Evolutionary conservation across 2,113 vertebrate species (phyloP).

Genomic region (Tonatia bakeri): DNA sequence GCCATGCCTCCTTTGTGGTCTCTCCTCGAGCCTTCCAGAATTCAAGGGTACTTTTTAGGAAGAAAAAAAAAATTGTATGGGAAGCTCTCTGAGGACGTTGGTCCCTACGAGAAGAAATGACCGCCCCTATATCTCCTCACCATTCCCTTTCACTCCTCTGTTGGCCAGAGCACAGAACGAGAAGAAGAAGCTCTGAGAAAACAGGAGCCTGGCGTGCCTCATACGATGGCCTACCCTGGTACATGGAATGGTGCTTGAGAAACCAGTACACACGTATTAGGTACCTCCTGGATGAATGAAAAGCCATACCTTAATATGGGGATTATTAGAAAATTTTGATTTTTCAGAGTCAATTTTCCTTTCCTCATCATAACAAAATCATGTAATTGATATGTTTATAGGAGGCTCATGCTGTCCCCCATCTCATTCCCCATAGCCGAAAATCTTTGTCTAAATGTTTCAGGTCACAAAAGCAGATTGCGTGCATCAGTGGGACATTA

Average conservation of each 20-base stretch:
- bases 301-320: neutral
- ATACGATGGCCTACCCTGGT: neutral
- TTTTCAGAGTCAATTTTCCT: neutral
- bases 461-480: constrained; percentile 19
- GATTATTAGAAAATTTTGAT: neutral
- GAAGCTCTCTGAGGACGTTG: neutral
- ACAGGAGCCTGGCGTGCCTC: neutral
- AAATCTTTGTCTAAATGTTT: neutral
- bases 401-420: neutral
- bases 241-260: neutral
- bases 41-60: neutral
- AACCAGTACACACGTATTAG: neutral
- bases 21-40: neutral
- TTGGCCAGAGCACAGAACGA: neutral
- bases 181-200: neutral
- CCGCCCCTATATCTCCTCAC: neutral
- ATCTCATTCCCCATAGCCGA: neutral
- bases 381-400: neutral
- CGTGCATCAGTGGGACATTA: neutral
- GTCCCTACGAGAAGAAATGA: neutral
- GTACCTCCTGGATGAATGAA: neutral
- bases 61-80: neutral
- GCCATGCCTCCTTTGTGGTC: neutral
- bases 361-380: neutral
- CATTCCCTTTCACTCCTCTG: neutral